Conservation (phyloP, 1,140 invertebrate species). For the Hormaphis cornu region DNA sequence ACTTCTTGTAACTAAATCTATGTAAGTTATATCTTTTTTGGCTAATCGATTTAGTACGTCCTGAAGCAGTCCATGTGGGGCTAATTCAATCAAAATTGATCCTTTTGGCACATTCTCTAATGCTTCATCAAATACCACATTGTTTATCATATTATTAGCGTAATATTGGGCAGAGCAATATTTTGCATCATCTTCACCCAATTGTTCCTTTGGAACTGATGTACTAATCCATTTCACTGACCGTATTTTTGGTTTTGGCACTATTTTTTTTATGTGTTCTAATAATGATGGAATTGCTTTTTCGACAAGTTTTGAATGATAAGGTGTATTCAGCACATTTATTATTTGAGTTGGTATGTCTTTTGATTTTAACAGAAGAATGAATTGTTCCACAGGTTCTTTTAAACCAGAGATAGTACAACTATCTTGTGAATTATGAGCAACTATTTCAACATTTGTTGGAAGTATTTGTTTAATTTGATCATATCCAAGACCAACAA, state of each 20-base stretch:
- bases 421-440: constrained; percentile 57
- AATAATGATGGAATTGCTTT: constrained; percentile 64
- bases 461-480: constrained; percentile 47
- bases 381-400: constrained; percentile 44
- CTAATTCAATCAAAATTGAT: constrained; percentile 54
- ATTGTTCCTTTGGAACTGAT: constrained; percentile 66
- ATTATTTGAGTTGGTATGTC: constrained; percentile 57
- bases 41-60: constrained; percentile 55
- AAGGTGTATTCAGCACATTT: constrained; percentile 58
- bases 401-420: constrained; percentile 50
- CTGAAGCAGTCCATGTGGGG: constrained; percentile 68
- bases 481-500: constrained; percentile 56
- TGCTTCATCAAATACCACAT: constrained; percentile 38
- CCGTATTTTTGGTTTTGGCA: constrained; percentile 56
- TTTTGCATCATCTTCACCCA: constrained; percentile 58
- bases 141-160: constrained; percentile 64
- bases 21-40: constrained; percentile 50
- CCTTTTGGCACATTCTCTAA: constrained; percentile 35
- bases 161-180: constrained; percentile 81
- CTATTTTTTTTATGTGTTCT: constrained; percentile 58
- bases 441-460: constrained; percentile 55
- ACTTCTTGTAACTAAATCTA: constrained; percentile 68
- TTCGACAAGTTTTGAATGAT: constrained; percentile 68
- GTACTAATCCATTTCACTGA: constrained; percentile 76
- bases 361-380: constrained; percentile 46